Conservation (phyloP, 2,797 vertebrate species). For the Premnoplex brunnescens region DNA sequence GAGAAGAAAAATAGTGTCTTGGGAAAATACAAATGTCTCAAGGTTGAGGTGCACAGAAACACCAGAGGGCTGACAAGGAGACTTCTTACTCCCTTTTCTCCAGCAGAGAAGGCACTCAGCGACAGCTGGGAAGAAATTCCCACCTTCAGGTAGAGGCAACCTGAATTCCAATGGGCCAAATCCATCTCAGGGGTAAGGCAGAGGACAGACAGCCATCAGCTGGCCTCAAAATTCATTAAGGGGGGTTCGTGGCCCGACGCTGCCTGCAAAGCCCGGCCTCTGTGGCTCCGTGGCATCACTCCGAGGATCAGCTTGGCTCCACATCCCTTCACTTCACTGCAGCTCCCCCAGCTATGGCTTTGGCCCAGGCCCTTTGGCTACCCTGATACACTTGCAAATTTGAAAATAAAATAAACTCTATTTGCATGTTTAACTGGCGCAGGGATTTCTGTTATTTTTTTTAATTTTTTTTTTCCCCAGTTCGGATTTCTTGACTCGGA, state of each 20-base stretch:
- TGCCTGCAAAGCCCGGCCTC: constrained; percentile 28
- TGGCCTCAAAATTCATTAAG: constrained; percentile 19
- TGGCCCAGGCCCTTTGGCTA: constrained; percentile 57
- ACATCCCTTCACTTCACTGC: constrained; percentile 11
- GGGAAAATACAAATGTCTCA: not conserved
- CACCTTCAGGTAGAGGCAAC: not conserved
- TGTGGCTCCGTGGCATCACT: not conserved
- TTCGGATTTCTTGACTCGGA: constrained; percentile 29
- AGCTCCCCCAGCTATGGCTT: constrained; percentile 53
- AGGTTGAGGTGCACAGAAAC: not conserved
- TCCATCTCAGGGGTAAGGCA: not conserved
- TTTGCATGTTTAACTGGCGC: constrained; percentile 59
- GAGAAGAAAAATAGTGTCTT: not conserved
- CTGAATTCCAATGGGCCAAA: not conserved
- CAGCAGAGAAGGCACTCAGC: not conserved
- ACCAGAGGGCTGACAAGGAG: not conserved
- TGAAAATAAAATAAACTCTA: constrained; percentile 50
- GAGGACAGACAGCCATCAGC: not conserved
- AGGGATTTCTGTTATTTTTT: constrained; percentile 3
- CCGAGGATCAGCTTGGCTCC: constrained; percentile 55
- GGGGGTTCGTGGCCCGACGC: not conserved
- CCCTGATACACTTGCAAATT: constrained; percentile 23
- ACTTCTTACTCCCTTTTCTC: not conserved
- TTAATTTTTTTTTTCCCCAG: not conserved
- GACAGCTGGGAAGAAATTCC: not conserved